Percentiles rank a stretch among this genome's conserved stretches.
phyloP scores from a whole-genome alignment of 2,888 invertebrate species.

The Agrochola macilenta region DNA sequence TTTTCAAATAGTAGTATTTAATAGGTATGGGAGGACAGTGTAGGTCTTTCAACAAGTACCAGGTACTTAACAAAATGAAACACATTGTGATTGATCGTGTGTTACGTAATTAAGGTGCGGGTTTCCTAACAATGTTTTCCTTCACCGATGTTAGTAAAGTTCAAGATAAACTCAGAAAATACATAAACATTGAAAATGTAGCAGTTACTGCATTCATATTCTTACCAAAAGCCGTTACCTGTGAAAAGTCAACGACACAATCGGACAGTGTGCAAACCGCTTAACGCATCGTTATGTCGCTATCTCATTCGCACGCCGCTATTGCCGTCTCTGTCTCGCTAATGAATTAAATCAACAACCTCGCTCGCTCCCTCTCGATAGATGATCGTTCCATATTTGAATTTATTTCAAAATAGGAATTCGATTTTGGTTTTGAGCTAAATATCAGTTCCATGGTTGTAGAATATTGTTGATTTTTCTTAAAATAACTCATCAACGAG shows the following conservation, averaged over 20 bases:
- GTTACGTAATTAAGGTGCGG: too few relatives aligned
- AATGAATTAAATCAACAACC: slow-evolving; percentile 91
- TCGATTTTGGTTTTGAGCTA: slow-evolving; percentile 69
- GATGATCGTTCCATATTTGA: slow-evolving; percentile 83
- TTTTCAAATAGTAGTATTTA: not conserved
- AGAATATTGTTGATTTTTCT: not conserved
- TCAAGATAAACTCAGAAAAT: not conserved
- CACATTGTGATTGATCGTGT: too few relatives aligned
- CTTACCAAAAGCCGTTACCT: not conserved
- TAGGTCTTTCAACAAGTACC: not conserved
- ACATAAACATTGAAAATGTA: not conserved
- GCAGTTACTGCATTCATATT: not conserved
- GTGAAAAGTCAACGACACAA: slow-evolving; percentile 32
- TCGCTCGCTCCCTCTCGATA: slow-evolving; percentile 88
- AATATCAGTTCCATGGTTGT: not conserved
- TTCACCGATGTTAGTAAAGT: not conserved
- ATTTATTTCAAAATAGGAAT: slow-evolving; percentile 84
- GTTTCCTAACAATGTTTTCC: not conserved
- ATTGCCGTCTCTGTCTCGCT: slow-evolving; percentile 81
- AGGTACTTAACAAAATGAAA: not conserved
- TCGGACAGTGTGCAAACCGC: slow-evolving; percentile 51
- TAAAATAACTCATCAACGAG: not conserved
- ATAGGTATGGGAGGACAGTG: not conserved
- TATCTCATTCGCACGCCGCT: slow-evolving; percentile 74
- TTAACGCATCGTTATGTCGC: slow-evolving; percentile 54